These are phyloP conservation scores for Gibbula magus DNA, from an alignment of 2,888 invertebrate genomes.

Conservation along the genomic window DNA sequence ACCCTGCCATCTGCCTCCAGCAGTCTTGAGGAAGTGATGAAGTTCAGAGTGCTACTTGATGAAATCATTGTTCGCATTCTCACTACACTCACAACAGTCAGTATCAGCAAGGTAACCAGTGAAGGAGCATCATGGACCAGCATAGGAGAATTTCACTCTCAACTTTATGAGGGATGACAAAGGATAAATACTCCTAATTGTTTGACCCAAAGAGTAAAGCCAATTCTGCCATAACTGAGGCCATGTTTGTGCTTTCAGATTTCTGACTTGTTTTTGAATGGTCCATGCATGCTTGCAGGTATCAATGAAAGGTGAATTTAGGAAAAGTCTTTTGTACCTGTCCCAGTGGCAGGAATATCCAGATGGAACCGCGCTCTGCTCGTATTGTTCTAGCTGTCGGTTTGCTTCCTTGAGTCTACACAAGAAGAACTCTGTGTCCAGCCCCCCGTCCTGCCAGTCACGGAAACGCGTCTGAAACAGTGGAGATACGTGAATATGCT, in stretches of 20 bases:
- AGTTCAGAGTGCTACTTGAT: neutral
- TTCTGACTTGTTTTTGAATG: neutral
- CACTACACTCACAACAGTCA: slow-evolving; percentile 11
- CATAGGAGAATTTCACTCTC: neutral
- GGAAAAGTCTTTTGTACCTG: slow-evolving; percentile 79
- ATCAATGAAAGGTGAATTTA: slow-evolving; percentile 11
- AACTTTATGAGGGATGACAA: neutral
- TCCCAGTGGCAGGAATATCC: slow-evolving; percentile 85
- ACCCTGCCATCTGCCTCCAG: neutral
- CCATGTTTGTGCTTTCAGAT: neutral
- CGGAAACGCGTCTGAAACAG: slow-evolving; percentile 79
- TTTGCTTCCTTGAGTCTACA: slow-evolving; percentile 80
- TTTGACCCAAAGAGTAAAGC: neutral
- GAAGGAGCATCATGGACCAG: neutral
- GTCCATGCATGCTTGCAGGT: slow-evolving; percentile 34
- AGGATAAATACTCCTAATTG: neutral
- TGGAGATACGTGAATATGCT: too few species aligned
- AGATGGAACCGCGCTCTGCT: slow-evolving; percentile 81
- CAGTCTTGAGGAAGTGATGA: neutral
- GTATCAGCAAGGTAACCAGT: neutral
- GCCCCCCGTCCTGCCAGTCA: slow-evolving; percentile 81
- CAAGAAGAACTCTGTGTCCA: slow-evolving; percentile 80
- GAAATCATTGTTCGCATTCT: neutral
- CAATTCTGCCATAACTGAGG: neutral
- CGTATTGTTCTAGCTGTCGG: slow-evolving; percentile 80